phyloP scores from a whole-genome alignment of 2,113 vertebrate genomes.

The Rhinopithecus roxellana region DNA sequence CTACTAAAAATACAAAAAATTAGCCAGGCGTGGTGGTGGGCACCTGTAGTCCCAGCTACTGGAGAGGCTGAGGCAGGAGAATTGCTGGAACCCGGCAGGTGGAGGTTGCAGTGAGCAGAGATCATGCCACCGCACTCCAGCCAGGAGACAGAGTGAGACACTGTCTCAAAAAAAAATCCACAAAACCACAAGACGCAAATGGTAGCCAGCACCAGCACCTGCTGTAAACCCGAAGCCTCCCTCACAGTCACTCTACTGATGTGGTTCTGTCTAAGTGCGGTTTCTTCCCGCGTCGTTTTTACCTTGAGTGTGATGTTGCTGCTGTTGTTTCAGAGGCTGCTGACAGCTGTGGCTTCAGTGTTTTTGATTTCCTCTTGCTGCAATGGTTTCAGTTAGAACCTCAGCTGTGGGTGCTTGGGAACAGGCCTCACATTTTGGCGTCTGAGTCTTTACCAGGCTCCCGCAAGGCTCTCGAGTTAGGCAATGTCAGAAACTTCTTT shows the following conservation, averaged over 20 bases:
- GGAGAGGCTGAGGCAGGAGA: too few species aligned
- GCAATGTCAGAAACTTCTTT: neutral
- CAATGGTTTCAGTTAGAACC: neutral
- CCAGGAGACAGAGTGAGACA: too few species aligned
- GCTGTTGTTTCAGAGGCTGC: neutral
- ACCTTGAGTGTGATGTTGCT: fast-evolving
- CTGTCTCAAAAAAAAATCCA: too few species aligned
- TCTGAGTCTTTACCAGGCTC: neutral
- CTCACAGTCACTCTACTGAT: fast-evolving
- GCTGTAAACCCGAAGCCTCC: fast-evolving
- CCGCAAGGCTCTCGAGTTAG: neutral
- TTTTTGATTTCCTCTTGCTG: neutral
- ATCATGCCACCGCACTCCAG: too few species aligned
- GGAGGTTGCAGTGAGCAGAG: too few species aligned
- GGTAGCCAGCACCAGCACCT: neutral
- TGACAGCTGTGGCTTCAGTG: neutral
- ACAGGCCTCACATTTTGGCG: neutral
- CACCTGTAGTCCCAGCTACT: too few species aligned
- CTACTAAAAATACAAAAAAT: too few species aligned
- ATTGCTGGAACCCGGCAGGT: too few species aligned
- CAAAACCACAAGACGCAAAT: neutral
- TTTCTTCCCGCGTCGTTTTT: neutral
- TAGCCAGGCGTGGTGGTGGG: too few species aligned
- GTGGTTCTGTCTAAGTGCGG: neutral
- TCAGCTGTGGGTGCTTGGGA: neutral